phyloP scores from a whole-genome alignment of 1,140 invertebrate genomes.

The Macrotrachela quadricornifera region DNA sequence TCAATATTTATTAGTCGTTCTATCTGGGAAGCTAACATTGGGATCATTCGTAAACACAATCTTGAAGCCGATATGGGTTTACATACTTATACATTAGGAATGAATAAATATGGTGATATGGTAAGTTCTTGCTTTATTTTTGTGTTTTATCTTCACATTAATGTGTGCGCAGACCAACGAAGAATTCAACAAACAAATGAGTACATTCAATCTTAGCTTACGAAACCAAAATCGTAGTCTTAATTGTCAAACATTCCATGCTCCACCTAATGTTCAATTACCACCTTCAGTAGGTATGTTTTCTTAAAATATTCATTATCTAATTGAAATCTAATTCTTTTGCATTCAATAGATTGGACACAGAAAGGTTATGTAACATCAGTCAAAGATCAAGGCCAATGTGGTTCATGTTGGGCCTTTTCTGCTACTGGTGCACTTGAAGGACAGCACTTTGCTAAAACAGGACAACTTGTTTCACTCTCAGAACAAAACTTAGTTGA shows the following conservation, averaged over 20 bases:
- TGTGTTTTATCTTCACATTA: no score
- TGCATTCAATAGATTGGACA: slow-evolving; percentile 66
- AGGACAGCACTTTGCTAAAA: neutral
- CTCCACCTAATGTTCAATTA: neutral
- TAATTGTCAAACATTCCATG: no score
- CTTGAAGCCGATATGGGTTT: slow-evolving; percentile 1
- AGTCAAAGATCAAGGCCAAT: slow-evolving; percentile 58
- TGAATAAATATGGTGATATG: slow-evolving; percentile 9
- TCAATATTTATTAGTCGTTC: no score
- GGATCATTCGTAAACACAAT: slow-evolving; percentile 2
- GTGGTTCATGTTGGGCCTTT: no score
- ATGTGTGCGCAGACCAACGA: no score
- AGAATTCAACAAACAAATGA: slow-evolving; percentile 1
- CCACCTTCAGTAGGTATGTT: slow-evolving; percentile 7
- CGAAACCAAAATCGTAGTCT: neutral
- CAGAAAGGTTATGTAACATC: slow-evolving; percentile 64
- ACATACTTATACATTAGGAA: neutral
- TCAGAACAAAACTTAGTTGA: slow-evolving; percentile 7
- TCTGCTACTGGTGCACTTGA: slow-evolving; percentile 7
- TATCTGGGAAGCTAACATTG: slow-evolving; percentile 6
- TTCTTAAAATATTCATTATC: no score
- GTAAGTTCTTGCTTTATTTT: no score
- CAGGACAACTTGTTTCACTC: neutral
- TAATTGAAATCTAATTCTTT: no score
- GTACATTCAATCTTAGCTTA: slow-evolving; percentile 1